These are phyloP conservation scores for Machimus atricapillus DNA, from an alignment of 2,888 invertebrate species.

Conservation along the genomic window DNA sequence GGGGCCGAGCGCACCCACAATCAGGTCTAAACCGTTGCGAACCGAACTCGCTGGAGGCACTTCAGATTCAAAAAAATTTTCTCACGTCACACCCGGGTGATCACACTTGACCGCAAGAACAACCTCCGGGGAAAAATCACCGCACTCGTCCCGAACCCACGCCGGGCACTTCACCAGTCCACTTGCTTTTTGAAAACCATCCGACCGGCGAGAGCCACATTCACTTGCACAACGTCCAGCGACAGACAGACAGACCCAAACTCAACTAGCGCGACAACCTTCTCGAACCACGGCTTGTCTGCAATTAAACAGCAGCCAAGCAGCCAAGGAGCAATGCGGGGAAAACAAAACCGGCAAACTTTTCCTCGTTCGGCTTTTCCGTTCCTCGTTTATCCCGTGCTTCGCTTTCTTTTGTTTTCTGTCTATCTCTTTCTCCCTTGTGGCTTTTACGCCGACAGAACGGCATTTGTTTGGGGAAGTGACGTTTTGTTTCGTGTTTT, in stretches of 20 bases:
- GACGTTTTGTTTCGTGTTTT: neutral
- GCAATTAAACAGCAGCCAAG: neutral
- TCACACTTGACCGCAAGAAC: neutral
- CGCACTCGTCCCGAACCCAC: neutral
- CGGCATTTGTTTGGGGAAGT: neutral
- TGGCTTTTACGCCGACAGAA: neutral
- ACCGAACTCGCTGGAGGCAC: neutral
- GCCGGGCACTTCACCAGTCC: neutral
- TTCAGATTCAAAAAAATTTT: neutral
- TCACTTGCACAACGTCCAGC: neutral
- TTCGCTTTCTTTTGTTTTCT: neutral
- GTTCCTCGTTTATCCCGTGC: neutral
- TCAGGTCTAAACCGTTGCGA: neutral
- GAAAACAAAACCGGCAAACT: conserved; percentile 15
- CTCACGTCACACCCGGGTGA: neutral
- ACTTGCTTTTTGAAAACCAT: neutral
- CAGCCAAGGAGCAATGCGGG: neutral
- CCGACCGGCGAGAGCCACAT: neutral
- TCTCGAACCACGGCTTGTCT: neutral
- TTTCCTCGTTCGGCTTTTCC: neutral
- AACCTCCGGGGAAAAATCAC: neutral
- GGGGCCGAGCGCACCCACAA: neutral
- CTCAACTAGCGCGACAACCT: neutral
- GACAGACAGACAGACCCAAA: neutral
- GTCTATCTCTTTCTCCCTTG: neutral